Percentiles rank a stretch among this genome's conserved stretches.
phyloP scores from a whole-genome alignment of 2,113 vertebrate genomes.

The Tachycineta bicolor region DNA sequence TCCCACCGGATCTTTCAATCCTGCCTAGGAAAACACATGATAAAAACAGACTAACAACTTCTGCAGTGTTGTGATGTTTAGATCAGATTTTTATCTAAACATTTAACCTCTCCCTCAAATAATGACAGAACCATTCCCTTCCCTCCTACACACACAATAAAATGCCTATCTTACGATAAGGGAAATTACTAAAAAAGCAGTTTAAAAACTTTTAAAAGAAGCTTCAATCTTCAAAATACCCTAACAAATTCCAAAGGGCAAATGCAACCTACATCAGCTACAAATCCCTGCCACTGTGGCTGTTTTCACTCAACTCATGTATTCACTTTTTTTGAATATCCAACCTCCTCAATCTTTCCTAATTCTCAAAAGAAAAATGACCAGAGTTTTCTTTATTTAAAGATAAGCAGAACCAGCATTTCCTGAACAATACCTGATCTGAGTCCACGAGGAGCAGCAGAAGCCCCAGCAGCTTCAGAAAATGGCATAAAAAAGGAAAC shows the following conservation, averaged over 20 bases:
- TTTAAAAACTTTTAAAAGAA: neutral
- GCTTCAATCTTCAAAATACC: neutral
- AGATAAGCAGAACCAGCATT: neutral
- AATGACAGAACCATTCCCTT: neutral
- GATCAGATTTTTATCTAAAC: neutral
- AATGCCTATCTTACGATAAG: neutral
- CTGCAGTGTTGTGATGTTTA: constrained; percentile 15
- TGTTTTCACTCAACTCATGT: neutral
- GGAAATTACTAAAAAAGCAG: neutral
- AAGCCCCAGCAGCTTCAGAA: neutral
- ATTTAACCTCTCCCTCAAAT: constrained; percentile 14
- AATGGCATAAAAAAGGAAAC: fast-evolving
- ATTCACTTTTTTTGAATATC: neutral
- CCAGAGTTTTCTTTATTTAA: neutral
- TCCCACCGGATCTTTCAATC: neutral
- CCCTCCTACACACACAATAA: neutral
- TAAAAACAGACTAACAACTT: constrained; percentile 10
- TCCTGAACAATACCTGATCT: neutral
- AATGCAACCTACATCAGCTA: neutral
- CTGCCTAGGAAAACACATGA: neutral
- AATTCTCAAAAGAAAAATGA: neutral
- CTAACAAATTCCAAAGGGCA: neutral
- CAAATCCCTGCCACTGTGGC: neutral
- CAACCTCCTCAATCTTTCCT: neutral
- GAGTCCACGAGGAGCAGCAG: neutral